A percentile compares a stretch with the other conserved stretches of the same genome.
These are phyloP conservation scores for Triplophysa tibetana DNA, from an alignment of 2,113 vertebrate genomes.

Conservation along the genomic window DNA sequence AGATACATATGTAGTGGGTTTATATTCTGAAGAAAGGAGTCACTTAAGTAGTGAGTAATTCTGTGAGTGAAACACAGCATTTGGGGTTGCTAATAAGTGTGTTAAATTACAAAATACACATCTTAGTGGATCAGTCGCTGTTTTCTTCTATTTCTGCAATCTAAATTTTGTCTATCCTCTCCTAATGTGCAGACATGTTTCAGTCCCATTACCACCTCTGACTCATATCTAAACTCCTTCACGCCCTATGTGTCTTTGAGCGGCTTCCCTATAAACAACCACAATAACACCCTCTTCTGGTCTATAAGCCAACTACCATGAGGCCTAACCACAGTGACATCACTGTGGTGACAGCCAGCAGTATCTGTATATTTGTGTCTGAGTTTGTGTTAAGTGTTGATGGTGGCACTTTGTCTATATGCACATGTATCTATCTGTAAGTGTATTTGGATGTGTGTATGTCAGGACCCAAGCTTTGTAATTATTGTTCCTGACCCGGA, in stretches of 20 bases:
- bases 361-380: constrained; percentile 40
- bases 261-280: constrained; percentile 41
- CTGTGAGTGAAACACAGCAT: constrained; percentile 31
- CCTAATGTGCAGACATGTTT: constrained; percentile 29
- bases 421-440: constrained; percentile 1
- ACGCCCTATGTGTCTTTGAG: constrained; percentile 24
- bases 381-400: constrained; percentile 8
- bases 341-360: constrained; percentile 57
- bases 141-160: constrained; percentile 20
- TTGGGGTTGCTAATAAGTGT: constrained; percentile 19
- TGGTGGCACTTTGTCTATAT: neutral
- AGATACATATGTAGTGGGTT: constrained; percentile 10
- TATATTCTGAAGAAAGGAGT: constrained; percentile 12
- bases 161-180: neutral
- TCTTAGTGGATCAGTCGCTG: constrained; percentile 6
- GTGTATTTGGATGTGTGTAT: constrained; percentile 19
- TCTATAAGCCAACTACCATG: constrained; percentile 36
- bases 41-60: constrained; percentile 15
- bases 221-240: constrained; percentile 44
- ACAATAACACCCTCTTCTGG: constrained; percentile 52
- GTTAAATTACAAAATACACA: neutral
- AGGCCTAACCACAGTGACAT: constrained; percentile 53
- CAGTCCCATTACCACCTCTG: constrained; percentile 41
- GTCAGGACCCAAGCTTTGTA: constrained; percentile 61
- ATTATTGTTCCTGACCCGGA: constrained; percentile 62